These are phyloP conservation scores for Byasa hedistus DNA, from an alignment of 2,888 invertebrate species.

Conservation along the genomic window DNA sequence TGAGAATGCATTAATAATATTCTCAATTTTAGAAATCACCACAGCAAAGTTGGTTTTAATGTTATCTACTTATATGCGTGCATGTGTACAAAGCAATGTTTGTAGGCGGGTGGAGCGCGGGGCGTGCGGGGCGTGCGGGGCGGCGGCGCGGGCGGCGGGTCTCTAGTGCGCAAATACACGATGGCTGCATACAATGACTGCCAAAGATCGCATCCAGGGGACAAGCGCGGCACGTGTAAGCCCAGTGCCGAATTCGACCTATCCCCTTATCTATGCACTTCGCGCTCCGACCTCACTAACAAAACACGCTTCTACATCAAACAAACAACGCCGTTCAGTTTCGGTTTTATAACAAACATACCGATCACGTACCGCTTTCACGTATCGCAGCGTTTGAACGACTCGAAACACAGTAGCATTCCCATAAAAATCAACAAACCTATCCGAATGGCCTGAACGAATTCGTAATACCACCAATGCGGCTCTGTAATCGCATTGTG, in stretches of 20 bases:
- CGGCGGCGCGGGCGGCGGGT: slow-evolving; percentile 28
- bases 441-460: slow-evolving; percentile 17
- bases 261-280: slow-evolving; percentile 39
- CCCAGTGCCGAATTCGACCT: slow-evolving; percentile 59
- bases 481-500: slow-evolving; percentile 76
- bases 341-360: not conserved
- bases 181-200: slow-evolving; percentile 75
- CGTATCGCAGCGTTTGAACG: not conserved
- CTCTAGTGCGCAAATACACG: slow-evolving; percentile 64
- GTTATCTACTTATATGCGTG: slow-evolving; percentile 41
- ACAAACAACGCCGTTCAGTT: slow-evolving; percentile 10
- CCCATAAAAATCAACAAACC: slow-evolving; percentile 13
- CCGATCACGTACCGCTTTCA: not conserved
- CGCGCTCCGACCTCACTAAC: slow-evolving; percentile 4
- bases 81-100: slow-evolving; percentile 46
- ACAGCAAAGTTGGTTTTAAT: slow-evolving; percentile 35
- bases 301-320: not conserved
- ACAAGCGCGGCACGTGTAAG: slow-evolving; percentile 76
- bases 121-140: slow-evolving; percentile 32
- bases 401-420: not conserved
- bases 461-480: slow-evolving; percentile 49
- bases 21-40: slow-evolving; percentile 32
- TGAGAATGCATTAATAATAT: slow-evolving; percentile 10
- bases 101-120: slow-evolving; percentile 30
- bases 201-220: slow-evolving; percentile 75